Base-by-base conservation (phyloP, 2,797 vertebrate species). In the Sitta carolinensis region DNA sequence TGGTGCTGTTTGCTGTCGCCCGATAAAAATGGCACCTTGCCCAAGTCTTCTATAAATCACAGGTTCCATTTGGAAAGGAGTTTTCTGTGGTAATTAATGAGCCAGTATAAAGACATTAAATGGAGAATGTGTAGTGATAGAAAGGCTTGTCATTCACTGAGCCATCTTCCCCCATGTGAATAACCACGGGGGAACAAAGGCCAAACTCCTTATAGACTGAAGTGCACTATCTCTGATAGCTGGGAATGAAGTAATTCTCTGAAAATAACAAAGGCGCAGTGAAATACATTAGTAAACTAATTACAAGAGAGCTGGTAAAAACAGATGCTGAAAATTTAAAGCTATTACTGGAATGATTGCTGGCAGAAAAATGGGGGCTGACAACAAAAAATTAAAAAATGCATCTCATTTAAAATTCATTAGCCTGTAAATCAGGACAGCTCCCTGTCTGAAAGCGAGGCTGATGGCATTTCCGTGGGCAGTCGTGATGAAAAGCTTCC, bases 341-440 rank as follows among this genome's bases (percentile, higher is more conserved):
- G 98, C 97, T 98, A 98, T 98, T 98, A 98, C 98, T 98, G 97
- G 98, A 98, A 97, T 98, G 95, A 98, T 97, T 96, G 97, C 94
- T 97, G 94, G 95, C 94, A 87, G 81, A 87, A 96, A 93, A 88
- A 95, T 84, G 89, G 97, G 77, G 96, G 62, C 84, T 77, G 95
- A 66, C 84, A 77, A 96, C 94, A 93, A 96, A 97, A 95, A 96
- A 81, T 93, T 89, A 90, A 94, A 83, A 95, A 94, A 89, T 70
- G 61, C 84, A 76, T 95, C 92, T 96, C 94, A 91, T 95, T 95
- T 92, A 89, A 93, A 93, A 96, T 95, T 95, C 93, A 95, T 96
- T 96, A 90, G 90, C 87, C 90, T 87, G 84, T 94, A 95, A 95
- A 96, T 94, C 80, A 89, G 75, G 90, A 69, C 68, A 77, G 75